Base-by-base conservation (phyloP, 2,888 invertebrate genomes). In the Patella ulyssiponensis region DNA sequence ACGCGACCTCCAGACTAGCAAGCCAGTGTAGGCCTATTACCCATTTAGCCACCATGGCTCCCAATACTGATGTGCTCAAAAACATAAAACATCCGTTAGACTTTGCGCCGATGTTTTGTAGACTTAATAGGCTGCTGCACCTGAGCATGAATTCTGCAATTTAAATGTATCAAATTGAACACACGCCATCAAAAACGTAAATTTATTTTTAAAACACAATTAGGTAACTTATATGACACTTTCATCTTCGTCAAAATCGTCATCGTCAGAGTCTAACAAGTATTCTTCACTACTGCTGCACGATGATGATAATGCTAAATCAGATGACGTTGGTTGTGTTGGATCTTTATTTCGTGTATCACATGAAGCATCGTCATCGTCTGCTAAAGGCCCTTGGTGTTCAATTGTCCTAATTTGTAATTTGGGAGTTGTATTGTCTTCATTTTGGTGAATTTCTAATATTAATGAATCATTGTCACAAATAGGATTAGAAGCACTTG, bases 341-440 rank as follows among this genome's bases (percentile, higher is more conserved):
- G 23, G 20, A 23, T 5, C 23, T 64, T 64, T 9, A 64, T 64
- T 23, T 23, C 20, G 20, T 12, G 64, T 20, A 12, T 64, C 64
- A 9, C 20, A 9, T 12, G 64, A 64, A 7, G 14, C 23, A 20
- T 64, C 64, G 23, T 64, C 64, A 12, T 64, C 64, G 20, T 11
- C 64, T 23, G 23, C 64, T 23, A 64, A 64, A 14, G 64, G 64
- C 23, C 64, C 64, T 64, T 64, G 64, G 3, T 64, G 64, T 64
- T 64, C 64, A 23, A 64, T 64, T 23, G 64, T 64, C 23, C 64
- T 64, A 64, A 64, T 64, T 20, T 64, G 64, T 20, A 64, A 64
- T 20, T 64, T 64, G 12, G 64, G 64, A 9, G 23, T 20, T 14
- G 64, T 64, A 11, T 64, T 11, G 12, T 64, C 64, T 23, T 64